phyloP scores from a whole-genome alignment of 2,888 invertebrate genomes.

The Heteromyza rotundicornis region DNA sequence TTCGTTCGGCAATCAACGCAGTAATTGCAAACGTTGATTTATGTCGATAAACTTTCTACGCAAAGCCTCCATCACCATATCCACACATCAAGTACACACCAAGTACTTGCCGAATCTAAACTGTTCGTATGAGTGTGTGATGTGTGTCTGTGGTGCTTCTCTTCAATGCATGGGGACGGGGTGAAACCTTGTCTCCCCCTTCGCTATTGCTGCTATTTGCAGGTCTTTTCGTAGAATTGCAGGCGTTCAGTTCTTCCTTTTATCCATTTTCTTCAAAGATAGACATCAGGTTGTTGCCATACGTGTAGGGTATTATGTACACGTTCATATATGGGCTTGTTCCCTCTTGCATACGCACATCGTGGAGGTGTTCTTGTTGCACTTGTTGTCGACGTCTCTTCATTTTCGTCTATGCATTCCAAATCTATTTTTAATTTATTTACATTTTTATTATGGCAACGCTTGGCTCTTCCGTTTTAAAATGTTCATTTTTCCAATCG shows the following conservation, averaged over 20 bases:
- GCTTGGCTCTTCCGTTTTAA: too few species aligned
- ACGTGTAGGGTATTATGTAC: too few species aligned
- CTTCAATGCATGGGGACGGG: neutral
- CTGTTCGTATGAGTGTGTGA: neutral
- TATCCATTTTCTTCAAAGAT: neutral
- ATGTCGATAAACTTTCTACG: neutral
- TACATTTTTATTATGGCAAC: too few species aligned
- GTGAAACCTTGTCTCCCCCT: neutral
- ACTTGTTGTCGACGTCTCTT: too few species aligned
- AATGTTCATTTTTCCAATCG: too few species aligned
- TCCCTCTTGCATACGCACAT: too few species aligned
- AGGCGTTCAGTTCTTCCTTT: neutral
- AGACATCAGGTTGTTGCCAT: conserved; percentile 2
- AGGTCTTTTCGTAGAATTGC: conserved; percentile 1
- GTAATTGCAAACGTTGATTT: conserved; percentile 41
- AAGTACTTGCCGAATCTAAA: neutral
- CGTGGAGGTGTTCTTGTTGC: too few species aligned
- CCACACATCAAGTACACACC: neutral
- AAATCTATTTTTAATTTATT: too few species aligned
- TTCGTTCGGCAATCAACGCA: conserved; percentile 46
- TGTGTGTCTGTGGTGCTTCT: neutral
- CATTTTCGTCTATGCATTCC: too few species aligned
- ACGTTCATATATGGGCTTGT: too few species aligned
- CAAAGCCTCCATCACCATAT: neutral
- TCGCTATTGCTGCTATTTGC: neutral